Evolutionary conservation across 2,797 vertebrate genomes (phyloP).

Genomic region (Acipenser transmontanus): DNA sequence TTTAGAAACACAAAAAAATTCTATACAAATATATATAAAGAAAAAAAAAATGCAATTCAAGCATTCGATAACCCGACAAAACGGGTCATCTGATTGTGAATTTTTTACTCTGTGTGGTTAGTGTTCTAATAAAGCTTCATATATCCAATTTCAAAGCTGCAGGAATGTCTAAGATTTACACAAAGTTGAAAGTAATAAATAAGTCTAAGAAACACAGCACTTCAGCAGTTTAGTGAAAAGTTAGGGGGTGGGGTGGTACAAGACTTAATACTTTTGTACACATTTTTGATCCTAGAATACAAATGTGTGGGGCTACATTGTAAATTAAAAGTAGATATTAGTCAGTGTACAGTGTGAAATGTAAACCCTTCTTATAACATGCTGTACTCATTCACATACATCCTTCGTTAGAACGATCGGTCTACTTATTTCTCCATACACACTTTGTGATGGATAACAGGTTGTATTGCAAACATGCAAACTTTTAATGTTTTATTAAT

Average conservation of each 20-base stretch:
- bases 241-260: conserved; percentile 20
- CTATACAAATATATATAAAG: conserved; percentile 25
- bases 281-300: conserved; percentile 14
- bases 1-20: conserved; percentile 23
- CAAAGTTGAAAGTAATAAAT: conserved; percentile 35
- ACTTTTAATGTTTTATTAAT: no score
- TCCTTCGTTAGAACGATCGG: no score
- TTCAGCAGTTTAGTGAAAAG: conserved; percentile 1
- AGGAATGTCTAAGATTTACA: conserved; percentile 65
- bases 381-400: no score
- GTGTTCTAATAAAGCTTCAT: conserved; percentile 27
- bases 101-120: conserved; percentile 23
- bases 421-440: no score
- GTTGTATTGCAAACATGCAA: no score
- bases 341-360: no score
- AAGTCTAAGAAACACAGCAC: conserved; percentile 34
- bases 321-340: neutral
- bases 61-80: no score
- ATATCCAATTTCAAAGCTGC: conserved; percentile 32
- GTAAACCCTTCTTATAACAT: no score
- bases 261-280: conserved; percentile 16
- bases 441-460: no score
- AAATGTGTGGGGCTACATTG: conserved; percentile 2
- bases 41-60: no score
- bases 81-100: conserved; percentile 11